Conservation (phyloP, 53 echinoderm and acorn worm species). For the Zoroaster sp. region DNA sequence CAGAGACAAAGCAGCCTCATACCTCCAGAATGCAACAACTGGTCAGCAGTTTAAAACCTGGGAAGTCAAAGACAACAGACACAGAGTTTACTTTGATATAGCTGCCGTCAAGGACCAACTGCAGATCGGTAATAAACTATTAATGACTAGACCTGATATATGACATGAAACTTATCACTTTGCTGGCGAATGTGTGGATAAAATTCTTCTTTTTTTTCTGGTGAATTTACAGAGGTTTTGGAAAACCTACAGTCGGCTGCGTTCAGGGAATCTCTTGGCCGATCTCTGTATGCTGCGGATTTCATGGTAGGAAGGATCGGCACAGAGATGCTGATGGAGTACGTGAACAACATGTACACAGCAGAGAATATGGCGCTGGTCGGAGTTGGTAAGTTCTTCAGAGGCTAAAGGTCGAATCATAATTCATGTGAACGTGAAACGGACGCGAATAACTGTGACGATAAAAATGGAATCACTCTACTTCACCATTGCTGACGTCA, state of each 20-base stretch:
- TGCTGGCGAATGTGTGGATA: neutral
- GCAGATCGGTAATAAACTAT: slow-evolving; percentile 55
- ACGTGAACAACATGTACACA: slow-evolving; percentile 69
- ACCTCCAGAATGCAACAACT: slow-evolving; percentile 67
- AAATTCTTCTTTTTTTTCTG: neutral
- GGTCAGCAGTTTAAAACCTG: slow-evolving; percentile 81
- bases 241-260: slow-evolving; percentile 83
- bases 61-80: slow-evolving; percentile 79
- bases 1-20: slow-evolving; percentile 76
- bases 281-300: slow-evolving; percentile 77
- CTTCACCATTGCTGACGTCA: too few species aligned
- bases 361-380: slow-evolving; percentile 92
- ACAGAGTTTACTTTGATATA: slow-evolving; percentile 73
- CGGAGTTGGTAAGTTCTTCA: slow-evolving; percentile 89
- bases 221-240: slow-evolving; percentile 71
- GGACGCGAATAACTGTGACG: too few species aligned
- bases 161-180: neutral
- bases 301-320: slow-evolving; percentile 69
- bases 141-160: neutral
- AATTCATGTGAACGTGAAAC: too few species aligned
- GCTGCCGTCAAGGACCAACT: slow-evolving; percentile 69
- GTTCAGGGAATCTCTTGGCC: slow-evolving; percentile 80
- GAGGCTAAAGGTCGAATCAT: too few species aligned
- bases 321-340: slow-evolving; percentile 74
- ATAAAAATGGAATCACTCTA: too few species aligned